These are phyloP conservation scores for Drosophila nigricruria DNA, from an alignment of 2,888 invertebrate genomes.

Conservation along the genomic window DNA sequence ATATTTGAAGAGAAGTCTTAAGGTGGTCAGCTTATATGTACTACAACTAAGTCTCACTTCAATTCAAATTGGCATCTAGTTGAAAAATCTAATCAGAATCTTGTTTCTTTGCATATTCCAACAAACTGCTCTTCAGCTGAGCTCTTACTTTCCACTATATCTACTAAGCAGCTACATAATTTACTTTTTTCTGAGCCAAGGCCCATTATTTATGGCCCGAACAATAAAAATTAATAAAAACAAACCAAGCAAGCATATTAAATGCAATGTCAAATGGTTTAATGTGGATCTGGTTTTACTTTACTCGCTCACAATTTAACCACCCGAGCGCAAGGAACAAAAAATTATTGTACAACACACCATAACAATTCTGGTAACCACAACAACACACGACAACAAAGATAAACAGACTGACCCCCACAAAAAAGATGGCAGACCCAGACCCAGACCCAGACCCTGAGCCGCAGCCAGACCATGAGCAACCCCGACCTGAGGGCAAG, in stretches of 20 bases:
- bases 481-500: constrained; percentile 30
- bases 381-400: constrained; percentile 71
- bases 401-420: constrained; percentile 66
- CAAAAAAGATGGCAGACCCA: constrained; percentile 56
- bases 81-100: neutral
- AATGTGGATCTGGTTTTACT: constrained; percentile 53
- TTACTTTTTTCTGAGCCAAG: neutral
- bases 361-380: constrained; percentile 72
- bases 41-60: too few relatives aligned
- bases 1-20: neutral
- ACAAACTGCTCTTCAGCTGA: neutral
- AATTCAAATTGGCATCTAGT: neutral
- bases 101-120: neutral
- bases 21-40: neutral
- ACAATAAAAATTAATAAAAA: constrained; percentile 67
- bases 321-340: constrained; percentile 42
- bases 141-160: neutral
- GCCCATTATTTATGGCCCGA: constrained; percentile 43
- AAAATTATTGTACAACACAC: constrained; percentile 22
- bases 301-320: constrained; percentile 38
- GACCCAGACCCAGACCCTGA: constrained; percentile 4
- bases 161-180: neutral
- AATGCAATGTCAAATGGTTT: constrained; percentile 79
- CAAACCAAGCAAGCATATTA: constrained; percentile 69
- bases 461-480: constrained; percentile 8